Conservation (phyloP, 1,140 invertebrate species). For the Drosophila aff. region DNA sequence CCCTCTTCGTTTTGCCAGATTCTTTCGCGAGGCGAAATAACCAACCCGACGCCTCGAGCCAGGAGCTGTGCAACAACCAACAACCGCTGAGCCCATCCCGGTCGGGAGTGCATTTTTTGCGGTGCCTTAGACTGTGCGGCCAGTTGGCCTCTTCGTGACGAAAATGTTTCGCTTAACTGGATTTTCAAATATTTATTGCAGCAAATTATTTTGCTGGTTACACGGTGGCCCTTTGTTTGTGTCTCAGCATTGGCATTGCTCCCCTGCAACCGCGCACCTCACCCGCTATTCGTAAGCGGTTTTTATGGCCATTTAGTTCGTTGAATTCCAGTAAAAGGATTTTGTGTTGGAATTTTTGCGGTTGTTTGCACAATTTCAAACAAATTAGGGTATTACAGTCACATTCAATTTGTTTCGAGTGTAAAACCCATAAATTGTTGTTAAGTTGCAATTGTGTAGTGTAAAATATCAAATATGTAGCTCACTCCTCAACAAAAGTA, state of each 20-base stretch:
- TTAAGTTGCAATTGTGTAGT: constrained; percentile 9
- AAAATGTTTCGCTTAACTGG: constrained; percentile 82
- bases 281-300: constrained; percentile 42
- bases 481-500: neutral
- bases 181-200: constrained; percentile 84
- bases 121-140: constrained; percentile 45
- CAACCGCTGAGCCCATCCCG: constrained; percentile 1
- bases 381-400: constrained; percentile 57
- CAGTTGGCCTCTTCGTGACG: constrained; percentile 73
- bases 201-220: constrained; percentile 80
- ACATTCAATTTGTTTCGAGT: constrained; percentile 32
- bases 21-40: constrained; percentile 1
- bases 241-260: constrained; percentile 33
- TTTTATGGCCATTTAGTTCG: constrained; percentile 79
- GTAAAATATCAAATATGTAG: constrained; percentile 7
- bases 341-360: constrained; percentile 46
- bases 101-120: constrained; percentile 48
- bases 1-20: constrained; percentile 14
- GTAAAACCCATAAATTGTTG: constrained; percentile 32
- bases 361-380: constrained; percentile 59
- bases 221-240: constrained; percentile 53
- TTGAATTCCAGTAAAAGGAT: constrained; percentile 57
- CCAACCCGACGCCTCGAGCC: constrained; percentile 17
- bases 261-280: neutral
- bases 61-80: constrained; percentile 15